phyloP scores from a whole-genome alignment of 2,113 vertebrate species.

The Tapirus terrestris region DNA sequence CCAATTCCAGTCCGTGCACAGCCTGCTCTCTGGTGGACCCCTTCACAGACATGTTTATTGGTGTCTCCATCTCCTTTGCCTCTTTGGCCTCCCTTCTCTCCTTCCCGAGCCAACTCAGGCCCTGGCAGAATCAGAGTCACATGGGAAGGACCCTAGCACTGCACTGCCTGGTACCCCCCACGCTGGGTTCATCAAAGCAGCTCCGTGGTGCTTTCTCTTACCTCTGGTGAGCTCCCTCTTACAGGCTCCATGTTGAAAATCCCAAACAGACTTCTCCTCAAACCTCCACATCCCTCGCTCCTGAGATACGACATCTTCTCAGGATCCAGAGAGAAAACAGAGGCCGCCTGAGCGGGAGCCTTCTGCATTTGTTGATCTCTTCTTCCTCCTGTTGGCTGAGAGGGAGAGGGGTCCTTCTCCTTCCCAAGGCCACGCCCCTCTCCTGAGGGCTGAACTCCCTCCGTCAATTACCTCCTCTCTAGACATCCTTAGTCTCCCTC shows the following conservation, averaged over 20 bases:
- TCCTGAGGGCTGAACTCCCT: not conserved
- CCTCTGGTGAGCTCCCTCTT: not conserved
- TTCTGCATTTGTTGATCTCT: not conserved
- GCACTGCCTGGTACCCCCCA: not conserved
- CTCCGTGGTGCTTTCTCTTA: not conserved
- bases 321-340: constrained; percentile 12
- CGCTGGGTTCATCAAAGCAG: not conserved
- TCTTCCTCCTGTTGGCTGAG: not conserved
- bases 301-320: not conserved
- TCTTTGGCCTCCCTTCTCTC: not conserved
- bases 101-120: not conserved
- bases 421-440: not conserved
- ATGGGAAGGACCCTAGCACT: not conserved
- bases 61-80: not conserved
- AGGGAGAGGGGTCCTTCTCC: not conserved
- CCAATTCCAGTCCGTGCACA: not conserved
- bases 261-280: not conserved
- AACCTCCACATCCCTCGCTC: not conserved
- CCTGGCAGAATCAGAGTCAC: not conserved
- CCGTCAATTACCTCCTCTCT: not conserved
- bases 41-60: not conserved
- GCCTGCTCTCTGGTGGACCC: not conserved
- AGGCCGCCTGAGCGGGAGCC: not conserved
- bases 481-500: not conserved
- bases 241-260: not conserved